These are phyloP conservation scores for Corythoichthys intestinalis DNA, from an alignment of 2,113 vertebrate genomes.

Conservation along the genomic window DNA sequence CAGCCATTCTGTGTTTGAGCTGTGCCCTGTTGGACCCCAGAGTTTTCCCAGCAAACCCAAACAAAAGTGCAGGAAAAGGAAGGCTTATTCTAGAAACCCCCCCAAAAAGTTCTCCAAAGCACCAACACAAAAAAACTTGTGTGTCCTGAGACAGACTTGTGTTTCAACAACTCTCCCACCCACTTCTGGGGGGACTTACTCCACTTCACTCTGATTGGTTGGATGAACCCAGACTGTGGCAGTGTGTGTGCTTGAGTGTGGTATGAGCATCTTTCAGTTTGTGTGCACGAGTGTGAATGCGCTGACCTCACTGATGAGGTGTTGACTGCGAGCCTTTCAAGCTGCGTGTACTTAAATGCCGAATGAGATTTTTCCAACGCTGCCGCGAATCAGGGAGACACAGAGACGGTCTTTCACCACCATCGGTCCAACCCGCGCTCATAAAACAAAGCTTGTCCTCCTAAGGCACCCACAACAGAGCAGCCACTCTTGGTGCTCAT, in stretches of 20 bases:
- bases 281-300: conserved; percentile 53
- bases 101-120: conserved; percentile 58
- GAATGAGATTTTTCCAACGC: conserved; percentile 67
- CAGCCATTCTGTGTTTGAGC: conserved; percentile 62
- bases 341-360: conserved; percentile 54
- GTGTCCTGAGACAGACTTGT: conserved; percentile 65
- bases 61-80: conserved; percentile 14
- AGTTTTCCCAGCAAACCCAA: conserved; percentile 35
- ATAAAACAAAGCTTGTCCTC: conserved; percentile 52
- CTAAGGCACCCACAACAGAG: conserved; percentile 44
- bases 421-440: conserved; percentile 44
- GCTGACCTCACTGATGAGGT: conserved; percentile 66
- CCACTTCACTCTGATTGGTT: conserved; percentile 68
- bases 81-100: conserved; percentile 6
- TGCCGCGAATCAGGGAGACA: conserved; percentile 49
- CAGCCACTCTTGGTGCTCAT: background rate
- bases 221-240: conserved; percentile 47
- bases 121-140: conserved; percentile 63
- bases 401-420: conserved; percentile 60
- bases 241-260: conserved; percentile 20
- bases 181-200: conserved; percentile 66
- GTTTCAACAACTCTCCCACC: conserved; percentile 61
- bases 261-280: conserved; percentile 35
- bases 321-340: conserved; percentile 69
- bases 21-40: conserved; percentile 43